These are phyloP conservation scores for Rhizomys pruinosus DNA, from an alignment of 2,113 vertebrate genomes.

Conservation along the genomic window DNA sequence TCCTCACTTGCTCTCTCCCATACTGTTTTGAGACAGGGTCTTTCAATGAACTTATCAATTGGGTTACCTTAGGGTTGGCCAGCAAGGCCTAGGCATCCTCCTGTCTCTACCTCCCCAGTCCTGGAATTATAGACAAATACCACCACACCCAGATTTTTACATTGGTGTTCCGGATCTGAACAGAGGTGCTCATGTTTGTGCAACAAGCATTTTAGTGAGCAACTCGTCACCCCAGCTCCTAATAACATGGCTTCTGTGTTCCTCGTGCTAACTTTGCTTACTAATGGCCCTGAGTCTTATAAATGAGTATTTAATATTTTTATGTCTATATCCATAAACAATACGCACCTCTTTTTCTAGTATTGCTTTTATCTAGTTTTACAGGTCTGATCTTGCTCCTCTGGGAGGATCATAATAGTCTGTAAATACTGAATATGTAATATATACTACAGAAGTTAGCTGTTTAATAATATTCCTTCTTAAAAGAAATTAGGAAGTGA, in stretches of 20 bases:
- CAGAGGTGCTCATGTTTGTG: background rate
- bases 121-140: background rate
- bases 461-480: background rate
- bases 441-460: background rate
- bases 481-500: background rate
- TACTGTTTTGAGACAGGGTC: background rate
- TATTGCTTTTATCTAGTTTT: slow-evolving; percentile 18
- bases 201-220: background rate
- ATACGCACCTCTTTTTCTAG: slow-evolving; percentile 14
- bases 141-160: background rate
- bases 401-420: background rate
- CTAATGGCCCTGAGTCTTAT: background rate
- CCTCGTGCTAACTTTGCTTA: slow-evolving; percentile 1
- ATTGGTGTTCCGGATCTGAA: background rate
- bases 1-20: too few relatives aligned
- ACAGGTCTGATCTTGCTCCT: background rate
- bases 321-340: slow-evolving; percentile 5
- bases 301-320: slow-evolving; percentile 8
- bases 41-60: background rate
- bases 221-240: background rate
- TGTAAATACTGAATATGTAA: slow-evolving; percentile 11
- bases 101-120: background rate
- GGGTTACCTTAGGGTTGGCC: background rate
- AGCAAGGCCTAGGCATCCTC: background rate
- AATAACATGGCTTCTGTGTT: slow-evolving; percentile 1